Conservation (phyloP, 2,888 invertebrate genomes). For the Melanostoma scalare region DNA sequence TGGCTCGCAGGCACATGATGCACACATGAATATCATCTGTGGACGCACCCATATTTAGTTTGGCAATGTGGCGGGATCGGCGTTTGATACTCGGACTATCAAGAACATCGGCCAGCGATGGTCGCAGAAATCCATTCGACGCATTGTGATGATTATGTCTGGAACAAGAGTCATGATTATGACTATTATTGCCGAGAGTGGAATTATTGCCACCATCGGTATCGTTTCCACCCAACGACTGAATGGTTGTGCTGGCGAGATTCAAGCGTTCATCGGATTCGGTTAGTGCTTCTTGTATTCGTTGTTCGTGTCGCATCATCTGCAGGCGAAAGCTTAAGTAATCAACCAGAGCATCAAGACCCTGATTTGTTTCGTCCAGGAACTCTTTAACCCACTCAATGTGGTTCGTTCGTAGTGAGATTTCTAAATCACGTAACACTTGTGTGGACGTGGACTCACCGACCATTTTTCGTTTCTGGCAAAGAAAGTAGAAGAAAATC, state of each 20-base stretch:
- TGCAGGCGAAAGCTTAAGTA: slow-evolving; percentile 97
- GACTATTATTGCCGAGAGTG: slow-evolving; percentile 74
- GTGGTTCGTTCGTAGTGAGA: slow-evolving; percentile 98
- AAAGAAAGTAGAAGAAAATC: slow-evolving; percentile 83
- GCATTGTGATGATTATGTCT: slow-evolving; percentile 59
- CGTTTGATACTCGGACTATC: slow-evolving; percentile 89
- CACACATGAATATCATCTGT: slow-evolving; percentile 99
- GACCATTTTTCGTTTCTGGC: slow-evolving; percentile 98
- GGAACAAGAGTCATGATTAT: slow-evolving; percentile 80
- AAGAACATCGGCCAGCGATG: slow-evolving; percentile 84
- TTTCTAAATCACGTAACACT: slow-evolving; percentile 98
- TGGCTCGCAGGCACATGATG: slow-evolving; percentile 99
- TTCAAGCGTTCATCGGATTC: slow-evolving; percentile 90
- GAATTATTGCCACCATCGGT: slow-evolving; percentile 76
- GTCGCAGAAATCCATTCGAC: slow-evolving; percentile 82
- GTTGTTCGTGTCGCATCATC: slow-evolving; percentile 96
- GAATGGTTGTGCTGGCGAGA: slow-evolving; percentile 75
- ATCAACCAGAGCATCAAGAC: slow-evolving; percentile 97
- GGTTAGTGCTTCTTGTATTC: slow-evolving; percentile 89
- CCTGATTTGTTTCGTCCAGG: slow-evolving; percentile 97
- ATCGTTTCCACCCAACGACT: slow-evolving; percentile 77
- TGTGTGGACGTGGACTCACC: slow-evolving; percentile 99
- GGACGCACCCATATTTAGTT: slow-evolving; percentile 96
- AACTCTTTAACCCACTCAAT: slow-evolving; percentile 99
- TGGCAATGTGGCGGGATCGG: slow-evolving; percentile 92